Evolutionary conservation across 2,797 vertebrate species (phyloP).

Genomic region (Pristis pectinata): DNA sequence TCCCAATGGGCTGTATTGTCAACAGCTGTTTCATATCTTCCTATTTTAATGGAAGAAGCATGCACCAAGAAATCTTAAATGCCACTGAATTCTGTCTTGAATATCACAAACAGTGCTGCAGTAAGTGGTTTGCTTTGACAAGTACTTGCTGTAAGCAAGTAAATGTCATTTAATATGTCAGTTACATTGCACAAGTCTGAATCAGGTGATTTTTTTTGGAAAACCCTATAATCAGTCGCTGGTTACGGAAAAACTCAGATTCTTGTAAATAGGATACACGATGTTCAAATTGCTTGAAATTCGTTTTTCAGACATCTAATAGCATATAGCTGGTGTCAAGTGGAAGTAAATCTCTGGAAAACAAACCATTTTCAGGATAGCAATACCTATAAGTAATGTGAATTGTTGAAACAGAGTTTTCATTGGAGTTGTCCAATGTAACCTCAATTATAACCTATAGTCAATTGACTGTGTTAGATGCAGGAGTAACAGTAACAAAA

Average conservation of each 20-base stretch:
- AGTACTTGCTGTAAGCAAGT: conserved; percentile 61
- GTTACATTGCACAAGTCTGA: conserved; percentile 55
- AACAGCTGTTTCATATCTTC: conserved; percentile 35
- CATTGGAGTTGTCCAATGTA: conserved; percentile 77
- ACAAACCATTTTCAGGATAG: conserved; percentile 74
- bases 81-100: conserved; percentile 34
- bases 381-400: conserved; percentile 77
- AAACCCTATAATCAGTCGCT: conserved; percentile 48
- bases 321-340: conserved; percentile 44
- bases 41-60: conserved; percentile 35
- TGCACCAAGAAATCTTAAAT: conserved; percentile 37
- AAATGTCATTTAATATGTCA: conserved; percentile 75
- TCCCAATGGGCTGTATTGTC: conserved; percentile 28
- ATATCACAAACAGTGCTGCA: conserved; percentile 33
- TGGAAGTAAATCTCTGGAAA: conserved; percentile 66
- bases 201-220: conserved; percentile 48
- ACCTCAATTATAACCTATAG: conserved; percentile 87
- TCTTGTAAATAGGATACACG: conserved; percentile 61
- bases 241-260: conserved; percentile 48
- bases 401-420: conserved; percentile 81
- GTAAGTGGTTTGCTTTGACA: conserved; percentile 70
- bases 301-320: conserved; percentile 59
- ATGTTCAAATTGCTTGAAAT: conserved; percentile 64
- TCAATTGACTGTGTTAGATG: conserved; percentile 76
- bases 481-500: conserved; percentile 91